Evolutionary conservation across 2,888 invertebrate genomes (phyloP).

Genomic region (Latheticus oryzae): DNA sequence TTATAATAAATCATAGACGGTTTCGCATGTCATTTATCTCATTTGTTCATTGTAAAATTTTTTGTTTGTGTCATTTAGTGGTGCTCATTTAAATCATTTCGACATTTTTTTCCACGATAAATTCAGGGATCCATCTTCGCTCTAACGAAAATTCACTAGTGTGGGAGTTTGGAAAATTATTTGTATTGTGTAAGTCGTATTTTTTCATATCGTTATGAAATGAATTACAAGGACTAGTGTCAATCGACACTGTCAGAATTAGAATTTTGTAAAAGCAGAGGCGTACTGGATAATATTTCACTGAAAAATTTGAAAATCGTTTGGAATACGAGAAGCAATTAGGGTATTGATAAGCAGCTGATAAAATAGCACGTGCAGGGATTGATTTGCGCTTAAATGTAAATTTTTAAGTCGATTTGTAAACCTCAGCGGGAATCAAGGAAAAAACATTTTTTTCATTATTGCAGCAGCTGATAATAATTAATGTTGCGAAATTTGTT

Average conservation of each 20-base stretch:
- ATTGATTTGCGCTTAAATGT: no score
- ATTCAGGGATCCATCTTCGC: slow-evolving; percentile 30
- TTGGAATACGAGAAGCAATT: no score
- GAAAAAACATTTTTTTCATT: no score
- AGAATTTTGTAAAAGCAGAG: slow-evolving; percentile 8
- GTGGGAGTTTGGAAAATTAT: slow-evolving; percentile 26
- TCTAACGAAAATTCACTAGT: slow-evolving; percentile 30
- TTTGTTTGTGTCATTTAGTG: slow-evolving; percentile 37
- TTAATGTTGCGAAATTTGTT: no score
- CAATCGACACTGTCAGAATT: slow-evolving; percentile 23
- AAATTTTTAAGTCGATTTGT: no score
- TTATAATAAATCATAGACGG: slow-evolving; percentile 12
- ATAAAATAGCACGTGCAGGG: slow-evolving; percentile 23
- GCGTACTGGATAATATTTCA: no score
- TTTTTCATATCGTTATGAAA: slow-evolving; percentile 4
- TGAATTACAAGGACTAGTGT: slow-evolving; percentile 10
- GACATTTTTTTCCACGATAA: slow-evolving; percentile 32
- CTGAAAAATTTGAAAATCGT: no score
- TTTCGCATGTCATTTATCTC: slow-evolving; percentile 10
- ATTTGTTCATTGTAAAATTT: slow-evolving; percentile 25
- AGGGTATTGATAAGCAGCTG: no score
- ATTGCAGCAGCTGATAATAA: no score
- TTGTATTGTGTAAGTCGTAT: slow-evolving; percentile 29
- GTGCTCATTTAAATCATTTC: slow-evolving; percentile 29
- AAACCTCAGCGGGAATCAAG: no score